A percentile compares a stretch with the other conserved stretches of the same genome.
Evolutionary conservation across 1,140 invertebrate genomes (phyloP).

Genomic region (Parasteatoda tepidariorum): DNA sequence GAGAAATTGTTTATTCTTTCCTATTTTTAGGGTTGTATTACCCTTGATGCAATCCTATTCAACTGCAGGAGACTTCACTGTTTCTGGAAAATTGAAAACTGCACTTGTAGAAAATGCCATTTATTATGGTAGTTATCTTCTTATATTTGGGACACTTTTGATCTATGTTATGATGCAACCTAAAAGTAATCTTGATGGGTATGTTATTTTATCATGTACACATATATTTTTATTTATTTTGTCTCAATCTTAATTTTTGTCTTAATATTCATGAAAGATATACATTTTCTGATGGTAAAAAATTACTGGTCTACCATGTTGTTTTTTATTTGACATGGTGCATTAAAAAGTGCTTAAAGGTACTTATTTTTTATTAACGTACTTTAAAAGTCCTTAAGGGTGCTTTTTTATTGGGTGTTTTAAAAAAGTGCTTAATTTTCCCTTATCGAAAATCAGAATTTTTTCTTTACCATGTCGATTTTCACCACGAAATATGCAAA

Average conservation of each 20-base stretch:
- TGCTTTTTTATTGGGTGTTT: too few species aligned
- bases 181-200: conserved; percentile 89
- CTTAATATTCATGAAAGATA: background rate
- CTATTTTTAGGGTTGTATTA: conserved; percentile 82
- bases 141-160: conserved; percentile 90
- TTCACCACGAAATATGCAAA: too few species aligned
- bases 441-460: too few species aligned
- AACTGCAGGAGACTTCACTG: conserved; percentile 96
- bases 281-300: background rate
- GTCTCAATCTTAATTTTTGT: background rate
- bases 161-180: conserved; percentile 95
- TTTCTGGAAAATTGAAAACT: conserved; percentile 93
- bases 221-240: too few species aligned
- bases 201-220: conserved; percentile 63
- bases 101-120: conserved; percentile 97
- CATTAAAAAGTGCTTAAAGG: too few species aligned
- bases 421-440: too few species aligned
- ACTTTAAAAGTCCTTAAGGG: too few species aligned
- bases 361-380: too few species aligned
- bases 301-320: too few species aligned
- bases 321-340: too few species aligned
- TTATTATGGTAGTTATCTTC: conserved; percentile 97
- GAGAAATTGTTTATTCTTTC: conserved; percentile 2
- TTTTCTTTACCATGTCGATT: too few species aligned
- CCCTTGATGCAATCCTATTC: conserved; percentile 99